phyloP scores from a whole-genome alignment of 2,797 vertebrate species.

The Galagoides demidoff region DNA sequence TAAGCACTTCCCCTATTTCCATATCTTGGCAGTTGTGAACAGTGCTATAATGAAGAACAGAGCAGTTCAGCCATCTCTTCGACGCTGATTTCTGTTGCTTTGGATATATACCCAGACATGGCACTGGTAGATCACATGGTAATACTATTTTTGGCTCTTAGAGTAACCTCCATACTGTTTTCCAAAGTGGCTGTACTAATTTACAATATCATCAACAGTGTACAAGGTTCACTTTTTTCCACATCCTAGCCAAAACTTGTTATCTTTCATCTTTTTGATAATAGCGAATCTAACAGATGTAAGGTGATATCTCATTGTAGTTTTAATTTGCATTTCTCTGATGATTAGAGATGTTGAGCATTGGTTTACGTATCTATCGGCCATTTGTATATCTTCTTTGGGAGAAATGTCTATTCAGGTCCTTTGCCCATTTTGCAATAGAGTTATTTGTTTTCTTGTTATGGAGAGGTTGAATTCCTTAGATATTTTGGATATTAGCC shows the following conservation, averaged over 20 bases:
- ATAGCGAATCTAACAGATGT: not conserved
- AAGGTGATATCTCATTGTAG: not conserved
- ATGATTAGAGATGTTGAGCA: not conserved
- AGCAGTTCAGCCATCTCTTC: not conserved
- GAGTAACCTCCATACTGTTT: not conserved
- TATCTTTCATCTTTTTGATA: not conserved
- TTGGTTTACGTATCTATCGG: not conserved
- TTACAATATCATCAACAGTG: not conserved
- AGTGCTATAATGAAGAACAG: not conserved
- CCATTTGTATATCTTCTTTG: not conserved
- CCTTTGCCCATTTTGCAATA: not conserved
- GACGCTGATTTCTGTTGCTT: not conserved
- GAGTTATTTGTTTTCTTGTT: not conserved
- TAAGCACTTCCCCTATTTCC: not conserved
- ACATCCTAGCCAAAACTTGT: not conserved
- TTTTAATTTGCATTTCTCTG: constrained; percentile 1
- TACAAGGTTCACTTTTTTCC: not conserved
- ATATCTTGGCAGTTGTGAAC: not conserved
- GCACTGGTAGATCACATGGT: not conserved
- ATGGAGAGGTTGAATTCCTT: not conserved
- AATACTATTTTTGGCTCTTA: not conserved
- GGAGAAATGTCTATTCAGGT: not conserved
- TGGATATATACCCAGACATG: not conserved
- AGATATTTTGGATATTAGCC: not conserved
- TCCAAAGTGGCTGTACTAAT: not conserved